Percentiles rank a stretch among this genome's conserved stretches.
phyloP scores from a whole-genome alignment of 2,797 vertebrate species.

The Ceryle rudis region DNA sequence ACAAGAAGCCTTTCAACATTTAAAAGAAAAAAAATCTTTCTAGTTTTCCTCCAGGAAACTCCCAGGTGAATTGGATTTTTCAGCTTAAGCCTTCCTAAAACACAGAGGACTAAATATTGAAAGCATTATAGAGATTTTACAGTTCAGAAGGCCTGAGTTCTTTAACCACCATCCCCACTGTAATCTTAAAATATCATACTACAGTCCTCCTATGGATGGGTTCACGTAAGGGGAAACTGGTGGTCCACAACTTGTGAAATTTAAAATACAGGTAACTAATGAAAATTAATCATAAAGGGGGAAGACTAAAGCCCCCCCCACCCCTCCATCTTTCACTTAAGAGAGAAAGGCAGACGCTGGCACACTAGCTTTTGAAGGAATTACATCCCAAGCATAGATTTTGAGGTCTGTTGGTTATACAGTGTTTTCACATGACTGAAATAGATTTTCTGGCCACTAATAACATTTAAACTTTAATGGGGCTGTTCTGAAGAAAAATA shows the following conservation, averaged over 20 bases:
- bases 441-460: neutral
- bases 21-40: neutral
- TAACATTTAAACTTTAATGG: conserved; percentile 26
- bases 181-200: neutral
- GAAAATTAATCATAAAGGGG: neutral
- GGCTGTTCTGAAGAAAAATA: conserved; percentile 40
- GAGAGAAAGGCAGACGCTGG: neutral
- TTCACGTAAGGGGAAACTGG: neutral
- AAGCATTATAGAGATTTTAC: neutral
- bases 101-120: neutral
- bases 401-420: neutral
- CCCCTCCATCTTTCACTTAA: neutral
- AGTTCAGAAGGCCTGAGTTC: neutral
- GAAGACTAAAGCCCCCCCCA: neutral
- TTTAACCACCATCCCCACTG: neutral
- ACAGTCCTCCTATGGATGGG: rapidly evolving
- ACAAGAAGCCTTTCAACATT: neutral
- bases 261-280: neutral
- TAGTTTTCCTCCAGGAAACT: neutral
- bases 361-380: neutral
- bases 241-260: neutral
- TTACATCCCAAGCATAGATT: neutral
- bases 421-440: neutral
- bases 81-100: neutral
- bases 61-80: neutral